Percentiles rank a stretch among this genome's conserved stretches.
Conservation (phyloP, 1,140 invertebrate genomes). For the Lucilia cuprina region DNA sequence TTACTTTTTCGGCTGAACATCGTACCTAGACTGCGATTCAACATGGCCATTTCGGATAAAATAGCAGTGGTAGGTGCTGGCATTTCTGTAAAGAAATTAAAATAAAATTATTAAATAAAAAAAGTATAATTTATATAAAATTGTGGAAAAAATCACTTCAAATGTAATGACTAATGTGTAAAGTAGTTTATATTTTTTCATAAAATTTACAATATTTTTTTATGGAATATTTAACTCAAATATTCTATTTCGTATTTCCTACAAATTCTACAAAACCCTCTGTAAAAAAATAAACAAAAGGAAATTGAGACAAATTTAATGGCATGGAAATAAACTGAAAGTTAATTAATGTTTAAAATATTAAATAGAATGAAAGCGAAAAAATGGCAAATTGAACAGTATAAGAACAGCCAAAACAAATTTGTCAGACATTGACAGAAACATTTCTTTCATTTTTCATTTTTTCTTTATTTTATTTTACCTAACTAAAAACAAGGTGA, state of each 20-base stretch:
- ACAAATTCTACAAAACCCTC: no score
- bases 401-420: not conserved
- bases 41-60: conserved; percentile 64
- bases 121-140: conserved; percentile 8
- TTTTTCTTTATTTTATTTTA: not conserved
- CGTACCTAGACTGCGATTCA: conserved; percentile 60
- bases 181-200: no score
- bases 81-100: conserved; percentile 67
- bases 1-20: conserved; percentile 1
- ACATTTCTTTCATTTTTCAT: no score
- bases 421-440: not conserved
- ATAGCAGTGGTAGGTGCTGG: conserved; percentile 74
- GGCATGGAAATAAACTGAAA: not conserved
- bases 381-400: not conserved
- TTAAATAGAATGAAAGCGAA: not conserved
- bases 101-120: not conserved
- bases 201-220: no score
- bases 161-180: no score
- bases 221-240: no score
- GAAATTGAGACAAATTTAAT: conserved; percentile 18
- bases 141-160: not conserved
- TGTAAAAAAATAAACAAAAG: not conserved
- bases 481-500: not conserved
- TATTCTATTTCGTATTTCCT: no score
- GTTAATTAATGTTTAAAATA: conserved; percentile 16